These are phyloP conservation scores for Tinamus major DNA, from an alignment of 2,797 vertebrate genomes.

Conservation along the genomic window DNA sequence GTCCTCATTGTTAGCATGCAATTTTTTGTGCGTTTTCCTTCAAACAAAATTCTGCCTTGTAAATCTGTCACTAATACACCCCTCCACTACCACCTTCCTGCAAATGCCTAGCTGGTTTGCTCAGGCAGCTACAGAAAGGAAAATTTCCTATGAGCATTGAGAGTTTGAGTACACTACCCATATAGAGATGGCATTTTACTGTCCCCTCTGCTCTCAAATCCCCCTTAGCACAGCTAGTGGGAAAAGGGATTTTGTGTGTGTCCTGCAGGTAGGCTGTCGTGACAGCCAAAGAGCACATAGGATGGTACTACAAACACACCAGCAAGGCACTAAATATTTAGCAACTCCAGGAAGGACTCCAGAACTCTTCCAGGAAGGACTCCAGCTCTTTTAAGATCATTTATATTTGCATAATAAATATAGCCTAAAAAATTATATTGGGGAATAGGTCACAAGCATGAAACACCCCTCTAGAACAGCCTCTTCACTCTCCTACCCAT, in stretches of 20 bases:
- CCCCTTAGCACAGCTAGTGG: background rate
- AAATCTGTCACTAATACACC: background rate
- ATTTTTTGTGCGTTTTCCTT: background rate
- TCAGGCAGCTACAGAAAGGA: background rate
- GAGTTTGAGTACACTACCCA: background rate
- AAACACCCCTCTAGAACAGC: background rate
- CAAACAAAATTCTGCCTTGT: background rate
- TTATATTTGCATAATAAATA: background rate
- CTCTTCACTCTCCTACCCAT: background rate
- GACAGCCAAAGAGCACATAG: rapidly evolving
- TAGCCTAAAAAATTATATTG: too few species aligned
- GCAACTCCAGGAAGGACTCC: background rate
- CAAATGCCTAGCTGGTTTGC: background rate
- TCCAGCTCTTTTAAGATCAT: background rate
- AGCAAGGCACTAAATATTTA: background rate
- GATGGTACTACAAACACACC: background rate
- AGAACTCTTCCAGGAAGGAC: too few species aligned
- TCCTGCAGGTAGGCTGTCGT: too few species aligned
- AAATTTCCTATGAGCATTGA: background rate
- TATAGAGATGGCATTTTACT: rapidly evolving
- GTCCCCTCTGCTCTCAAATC: background rate
- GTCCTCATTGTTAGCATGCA: background rate
- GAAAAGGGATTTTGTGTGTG: background rate
- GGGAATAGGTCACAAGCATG: background rate
- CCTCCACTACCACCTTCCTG: too few species aligned